Conservation (phyloP, 2,797 vertebrate species). For the Paramormyrops hopkinsi region DNA sequence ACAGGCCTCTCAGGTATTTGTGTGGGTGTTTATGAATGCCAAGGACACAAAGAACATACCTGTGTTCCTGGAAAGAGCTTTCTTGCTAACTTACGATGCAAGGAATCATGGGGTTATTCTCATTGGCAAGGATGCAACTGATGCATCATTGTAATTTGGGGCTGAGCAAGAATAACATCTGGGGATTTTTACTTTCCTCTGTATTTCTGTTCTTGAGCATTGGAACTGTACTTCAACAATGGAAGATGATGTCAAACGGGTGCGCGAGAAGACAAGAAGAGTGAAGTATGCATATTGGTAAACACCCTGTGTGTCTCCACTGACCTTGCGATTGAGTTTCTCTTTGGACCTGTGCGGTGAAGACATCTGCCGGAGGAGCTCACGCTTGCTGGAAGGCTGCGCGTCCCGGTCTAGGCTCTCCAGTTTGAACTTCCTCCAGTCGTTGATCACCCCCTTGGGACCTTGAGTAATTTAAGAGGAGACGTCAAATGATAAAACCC, state of each 20-base stretch:
- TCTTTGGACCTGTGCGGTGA: conserved; percentile 67
- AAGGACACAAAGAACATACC: not conserved
- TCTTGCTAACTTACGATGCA: not conserved
- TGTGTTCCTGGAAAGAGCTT: not conserved
- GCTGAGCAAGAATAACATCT: not conserved
- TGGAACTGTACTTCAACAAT: not conserved
- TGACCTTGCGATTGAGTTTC: conserved; percentile 82
- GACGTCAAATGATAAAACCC: not conserved
- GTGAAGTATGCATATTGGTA: not conserved
- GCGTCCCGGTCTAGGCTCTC: conserved; percentile 81
- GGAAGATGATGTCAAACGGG: not conserved
- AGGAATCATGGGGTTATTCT: not conserved
- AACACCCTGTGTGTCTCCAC: conserved; percentile 1
- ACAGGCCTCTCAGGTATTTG: not conserved
- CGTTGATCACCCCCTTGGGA: conserved; percentile 94
- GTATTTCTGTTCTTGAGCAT: not conserved
- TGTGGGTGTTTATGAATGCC: not conserved
- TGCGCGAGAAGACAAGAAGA: not conserved
- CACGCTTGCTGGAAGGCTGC: conserved; percentile 73
- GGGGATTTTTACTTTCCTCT: not conserved
- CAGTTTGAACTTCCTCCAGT: conserved; percentile 96
- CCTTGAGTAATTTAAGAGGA: conserved; percentile 54
- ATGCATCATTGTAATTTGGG: not conserved
- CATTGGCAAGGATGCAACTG: not conserved
- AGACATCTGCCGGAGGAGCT: conserved; percentile 91